Conservation (phyloP, 2,888 invertebrate genomes). For the Drosophila mettleri region DNA sequence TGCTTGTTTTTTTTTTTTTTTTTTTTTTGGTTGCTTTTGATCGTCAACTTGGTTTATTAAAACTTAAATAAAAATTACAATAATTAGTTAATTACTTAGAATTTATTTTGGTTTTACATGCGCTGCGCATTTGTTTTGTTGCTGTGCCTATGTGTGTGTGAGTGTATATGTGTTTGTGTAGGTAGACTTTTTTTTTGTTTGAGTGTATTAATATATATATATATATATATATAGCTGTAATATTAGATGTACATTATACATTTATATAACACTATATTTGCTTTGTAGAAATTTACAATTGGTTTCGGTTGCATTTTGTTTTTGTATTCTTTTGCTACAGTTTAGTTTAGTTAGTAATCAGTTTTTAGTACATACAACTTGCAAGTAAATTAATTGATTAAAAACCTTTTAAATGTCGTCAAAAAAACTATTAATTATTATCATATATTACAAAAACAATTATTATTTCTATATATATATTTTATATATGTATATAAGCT, state of each 20-base stretch:
- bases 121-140: conserved; percentile 78
- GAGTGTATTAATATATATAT: conserved; percentile 72
- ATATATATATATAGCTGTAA: conserved; percentile 57
- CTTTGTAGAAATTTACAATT: conserved; percentile 68
- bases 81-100: conserved; percentile 69
- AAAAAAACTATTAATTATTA: conserved; percentile 55
- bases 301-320: conserved; percentile 56
- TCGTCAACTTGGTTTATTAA: conserved; percentile 81
- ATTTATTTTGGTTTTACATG: conserved; percentile 81
- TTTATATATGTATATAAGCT: conserved; percentile 51
- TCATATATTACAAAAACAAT: conserved; percentile 66
- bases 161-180: conserved; percentile 31
- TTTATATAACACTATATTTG: conserved; percentile 70
- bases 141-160: conserved; percentile 67
- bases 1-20: background rate
- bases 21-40: conserved; percentile 64
- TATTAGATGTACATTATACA: conserved; percentile 69
- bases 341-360: conserved; percentile 35
- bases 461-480: conserved; percentile 33
- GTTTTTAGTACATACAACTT: conserved; percentile 69
- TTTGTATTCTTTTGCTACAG: conserved; percentile 56
- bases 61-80: conserved; percentile 71
- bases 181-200: conserved; percentile 76
- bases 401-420: conserved; percentile 46
- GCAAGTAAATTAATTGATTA: conserved; percentile 63